phyloP scores from a whole-genome alignment of 1,140 invertebrate species.

The Drosophila neocordata region DNA sequence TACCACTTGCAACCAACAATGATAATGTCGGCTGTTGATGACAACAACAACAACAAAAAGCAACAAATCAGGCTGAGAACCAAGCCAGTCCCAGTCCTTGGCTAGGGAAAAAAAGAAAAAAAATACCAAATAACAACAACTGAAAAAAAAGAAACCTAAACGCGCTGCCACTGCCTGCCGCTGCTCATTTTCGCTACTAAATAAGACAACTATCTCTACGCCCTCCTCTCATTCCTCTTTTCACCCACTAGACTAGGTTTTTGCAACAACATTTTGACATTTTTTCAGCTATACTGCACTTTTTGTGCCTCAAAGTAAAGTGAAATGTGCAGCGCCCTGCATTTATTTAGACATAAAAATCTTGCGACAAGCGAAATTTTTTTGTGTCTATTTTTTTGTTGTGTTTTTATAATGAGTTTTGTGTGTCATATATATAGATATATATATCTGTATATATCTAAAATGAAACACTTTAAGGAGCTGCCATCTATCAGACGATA shows the following conservation, averaged over 20 bases:
- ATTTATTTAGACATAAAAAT: conserved; percentile 43
- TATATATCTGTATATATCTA: conserved; percentile 13
- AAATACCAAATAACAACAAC: too few relatives aligned
- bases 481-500: conserved; percentile 19
- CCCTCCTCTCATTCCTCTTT: background rate
- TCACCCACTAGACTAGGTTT: background rate
- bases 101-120: conserved; percentile 26
- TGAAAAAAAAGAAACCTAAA: conserved; percentile 35
- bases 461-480: conserved; percentile 27
- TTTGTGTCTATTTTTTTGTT: conserved; percentile 4
- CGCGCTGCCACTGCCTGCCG: conserved; percentile 52
- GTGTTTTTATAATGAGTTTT: conserved; percentile 33
- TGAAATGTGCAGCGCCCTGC: conserved; percentile 34
- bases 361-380: conserved; percentile 20
- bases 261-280: conserved; percentile 63
- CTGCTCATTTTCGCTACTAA: conserved; percentile 78
- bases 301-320: conserved; percentile 57
- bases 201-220: conserved; percentile 58
- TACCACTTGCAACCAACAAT: conserved; percentile 67
- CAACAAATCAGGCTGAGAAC: conserved; percentile 8
- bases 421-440: conserved; percentile 26
- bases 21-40: conserved; percentile 73
- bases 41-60: conserved; percentile 54
- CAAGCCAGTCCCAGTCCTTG: conserved; percentile 23
- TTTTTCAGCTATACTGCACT: conserved; percentile 24